Conservation (phyloP, 1,140 invertebrate genomes). For the Antheraea pernyi region DNA sequence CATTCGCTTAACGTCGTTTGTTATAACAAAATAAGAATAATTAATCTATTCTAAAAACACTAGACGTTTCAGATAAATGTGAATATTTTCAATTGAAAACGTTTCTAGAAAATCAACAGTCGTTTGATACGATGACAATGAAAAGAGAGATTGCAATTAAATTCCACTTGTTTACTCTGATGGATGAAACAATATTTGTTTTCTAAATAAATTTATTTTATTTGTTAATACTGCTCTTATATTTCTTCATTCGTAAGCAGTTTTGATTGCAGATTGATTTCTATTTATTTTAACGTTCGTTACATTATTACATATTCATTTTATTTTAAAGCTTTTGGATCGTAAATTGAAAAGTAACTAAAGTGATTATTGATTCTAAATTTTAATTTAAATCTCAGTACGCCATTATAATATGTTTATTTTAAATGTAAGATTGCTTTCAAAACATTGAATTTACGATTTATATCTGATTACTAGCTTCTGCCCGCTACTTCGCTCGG, state of each 20-base stretch:
- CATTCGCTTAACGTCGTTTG: neutral
- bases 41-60: neutral
- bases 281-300: neutral
- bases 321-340: too few species aligned
- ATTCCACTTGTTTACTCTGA: slow-evolving; percentile 50
- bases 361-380: neutral
- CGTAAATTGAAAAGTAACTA: neutral
- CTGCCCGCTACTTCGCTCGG: too few species aligned
- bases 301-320: neutral
- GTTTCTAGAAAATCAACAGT: slow-evolving; percentile 22
- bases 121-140: slow-evolving; percentile 28
- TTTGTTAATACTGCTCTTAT: slow-evolving; percentile 20
- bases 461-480: too few species aligned
- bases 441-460: too few species aligned
- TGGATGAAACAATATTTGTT: slow-evolving; percentile 19
- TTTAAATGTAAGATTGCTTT: too few species aligned
- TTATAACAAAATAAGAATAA: neutral
- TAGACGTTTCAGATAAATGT: neutral
- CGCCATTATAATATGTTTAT: neutral
- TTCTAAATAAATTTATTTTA: slow-evolving; percentile 20
- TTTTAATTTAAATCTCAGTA: neutral
- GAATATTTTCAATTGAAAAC: slow-evolving; percentile 12
- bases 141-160: slow-evolving; percentile 52
- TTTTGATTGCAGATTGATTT: slow-evolving; percentile 42
- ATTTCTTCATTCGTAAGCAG: slow-evolving; percentile 36